phyloP scores from a whole-genome alignment of 2,113 vertebrate genomes.

The Empidonax traillii region DNA sequence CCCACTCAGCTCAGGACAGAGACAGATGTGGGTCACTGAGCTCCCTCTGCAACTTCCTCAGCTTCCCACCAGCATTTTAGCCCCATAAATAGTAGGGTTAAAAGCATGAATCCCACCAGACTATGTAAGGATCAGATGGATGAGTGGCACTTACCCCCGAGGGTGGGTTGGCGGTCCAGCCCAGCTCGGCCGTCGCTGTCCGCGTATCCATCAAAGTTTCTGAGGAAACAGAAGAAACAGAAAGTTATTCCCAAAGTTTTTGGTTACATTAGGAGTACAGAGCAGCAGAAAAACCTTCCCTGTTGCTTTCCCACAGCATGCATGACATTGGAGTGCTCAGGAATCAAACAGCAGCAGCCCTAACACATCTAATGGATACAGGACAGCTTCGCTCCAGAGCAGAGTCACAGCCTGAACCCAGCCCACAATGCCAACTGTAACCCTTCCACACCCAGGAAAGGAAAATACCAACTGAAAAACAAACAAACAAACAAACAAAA shows the following conservation, averaged over 20 bases:
- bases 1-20: rapidly evolving
- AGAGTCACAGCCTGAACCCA: not conserved
- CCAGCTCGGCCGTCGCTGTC: constrained; percentile 95
- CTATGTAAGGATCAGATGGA: rapidly evolving
- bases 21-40: rapidly evolving
- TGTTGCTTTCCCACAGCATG: rapidly evolving
- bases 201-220: constrained; percentile 98
- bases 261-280: rapidly evolving
- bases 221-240: constrained; percentile 67
- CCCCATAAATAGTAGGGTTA: not conserved
- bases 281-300: not conserved
- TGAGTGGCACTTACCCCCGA: constrained; percentile 87
- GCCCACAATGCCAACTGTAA: not conserved
- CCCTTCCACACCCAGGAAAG: not conserved
- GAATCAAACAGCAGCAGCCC: not conserved
- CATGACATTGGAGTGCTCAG: not conserved
- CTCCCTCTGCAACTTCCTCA: rapidly evolving
- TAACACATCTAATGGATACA: not conserved
- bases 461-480: not conserved
- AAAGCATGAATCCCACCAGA: not conserved
- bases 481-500: not conserved
- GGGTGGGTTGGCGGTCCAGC: constrained; percentile 96
- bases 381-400: not conserved
- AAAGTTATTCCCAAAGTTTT: not conserved
- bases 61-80: not conserved